Conservation (phyloP, 2,888 invertebrate species). For the Drosophila neutralis region DNA sequence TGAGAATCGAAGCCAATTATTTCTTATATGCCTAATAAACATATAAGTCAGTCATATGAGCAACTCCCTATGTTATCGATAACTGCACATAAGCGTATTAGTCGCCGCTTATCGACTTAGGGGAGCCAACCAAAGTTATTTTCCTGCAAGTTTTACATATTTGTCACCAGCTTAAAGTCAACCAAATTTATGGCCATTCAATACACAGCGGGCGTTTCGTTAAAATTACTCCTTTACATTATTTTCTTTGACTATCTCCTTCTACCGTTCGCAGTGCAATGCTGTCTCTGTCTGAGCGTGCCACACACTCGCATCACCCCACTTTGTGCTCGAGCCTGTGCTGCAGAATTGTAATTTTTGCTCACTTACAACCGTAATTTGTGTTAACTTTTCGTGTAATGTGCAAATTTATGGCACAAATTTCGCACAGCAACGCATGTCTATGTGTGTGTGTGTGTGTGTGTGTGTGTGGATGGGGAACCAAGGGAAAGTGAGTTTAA, state of each 20-base stretch:
- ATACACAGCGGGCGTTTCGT: constrained; percentile 45
- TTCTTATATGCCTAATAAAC: neutral
- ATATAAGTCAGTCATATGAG: neutral
- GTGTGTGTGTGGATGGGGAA: neutral
- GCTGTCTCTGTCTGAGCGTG: constrained; percentile 10
- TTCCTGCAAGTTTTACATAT: constrained; percentile 41
- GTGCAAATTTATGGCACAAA: constrained; percentile 76
- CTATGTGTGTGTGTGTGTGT: constrained; percentile 1
- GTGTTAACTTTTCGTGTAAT: constrained; percentile 80
- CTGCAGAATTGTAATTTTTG: constrained; percentile 72
- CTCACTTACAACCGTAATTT: constrained; percentile 80
- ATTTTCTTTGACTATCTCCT: neutral
- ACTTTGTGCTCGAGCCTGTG: constrained; percentile 24
- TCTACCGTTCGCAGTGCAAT: neutral
- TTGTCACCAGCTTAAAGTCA: constrained; percentile 60
- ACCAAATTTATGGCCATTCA: constrained; percentile 65
- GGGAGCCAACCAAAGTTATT: constrained; percentile 19
- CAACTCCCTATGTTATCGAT: constrained; percentile 11
- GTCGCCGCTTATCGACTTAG: constrained; percentile 11
- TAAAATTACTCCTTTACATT: neutral
- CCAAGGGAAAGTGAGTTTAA: constrained; percentile 23
- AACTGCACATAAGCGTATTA: neutral
- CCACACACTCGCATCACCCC: neutral
- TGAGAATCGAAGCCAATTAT: neutral
- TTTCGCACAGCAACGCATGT: constrained; percentile 40